Evolutionary conservation across 2,888 invertebrate species (phyloP).

Genomic region (Labia minor): DNA sequence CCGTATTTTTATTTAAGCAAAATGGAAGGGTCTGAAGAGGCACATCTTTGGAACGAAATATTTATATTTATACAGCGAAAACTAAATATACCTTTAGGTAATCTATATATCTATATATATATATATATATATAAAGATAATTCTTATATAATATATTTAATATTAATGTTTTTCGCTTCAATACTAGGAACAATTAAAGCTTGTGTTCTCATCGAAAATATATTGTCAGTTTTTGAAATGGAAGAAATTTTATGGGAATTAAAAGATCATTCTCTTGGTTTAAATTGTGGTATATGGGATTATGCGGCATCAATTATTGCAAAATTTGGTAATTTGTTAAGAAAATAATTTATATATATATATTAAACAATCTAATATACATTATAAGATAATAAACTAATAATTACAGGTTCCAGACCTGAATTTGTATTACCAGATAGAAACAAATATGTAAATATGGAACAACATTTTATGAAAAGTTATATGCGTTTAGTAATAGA

Average conservation of each 20-base stretch:
- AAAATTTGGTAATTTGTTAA: constrained; percentile 47
- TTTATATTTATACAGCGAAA: constrained; percentile 50
- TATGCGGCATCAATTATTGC: constrained; percentile 55
- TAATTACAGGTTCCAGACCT: constrained; percentile 42
- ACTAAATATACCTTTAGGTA: constrained; percentile 42
- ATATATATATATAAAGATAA: too few relatives aligned
- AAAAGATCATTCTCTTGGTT: constrained; percentile 53
- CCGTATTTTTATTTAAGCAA: constrained; percentile 64
- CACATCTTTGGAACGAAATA: constrained; percentile 56
- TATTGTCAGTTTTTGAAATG: constrained; percentile 55
- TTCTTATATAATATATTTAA: too few relatives aligned
- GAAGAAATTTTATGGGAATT: constrained; percentile 57
- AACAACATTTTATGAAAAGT: constrained; percentile 48
- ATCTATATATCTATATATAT: too few relatives aligned
- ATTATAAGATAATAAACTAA: too few relatives aligned
- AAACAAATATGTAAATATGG: constrained; percentile 55
- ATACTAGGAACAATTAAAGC: constrained; percentile 52
- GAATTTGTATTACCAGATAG: constrained; percentile 56
- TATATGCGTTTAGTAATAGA: constrained; percentile 50
- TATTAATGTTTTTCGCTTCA: background rate
- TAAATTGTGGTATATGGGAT: constrained; percentile 68
- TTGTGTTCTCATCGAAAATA: constrained; percentile 60
- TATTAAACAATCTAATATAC: too few relatives aligned
- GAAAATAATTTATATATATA: too few relatives aligned
- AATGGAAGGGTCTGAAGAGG: constrained; percentile 52